phyloP scores from a whole-genome alignment of 2,797 vertebrate genomes.

The Orientallactaga sibirica region DNA sequence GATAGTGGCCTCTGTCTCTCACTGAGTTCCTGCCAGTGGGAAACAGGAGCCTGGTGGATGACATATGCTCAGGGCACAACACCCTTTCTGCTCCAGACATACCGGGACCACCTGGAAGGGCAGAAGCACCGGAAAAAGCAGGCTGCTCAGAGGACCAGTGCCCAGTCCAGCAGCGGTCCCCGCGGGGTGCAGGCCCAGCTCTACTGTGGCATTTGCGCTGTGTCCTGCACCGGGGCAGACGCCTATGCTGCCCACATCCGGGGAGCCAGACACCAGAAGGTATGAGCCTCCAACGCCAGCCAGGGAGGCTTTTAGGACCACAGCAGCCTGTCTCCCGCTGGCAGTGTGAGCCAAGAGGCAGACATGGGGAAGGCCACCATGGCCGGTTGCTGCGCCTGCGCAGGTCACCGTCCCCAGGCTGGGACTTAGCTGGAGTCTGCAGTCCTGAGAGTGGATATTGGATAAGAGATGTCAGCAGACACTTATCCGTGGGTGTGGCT shows the following conservation, averaged over 20 bases:
- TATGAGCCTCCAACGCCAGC: constrained; percentile 45
- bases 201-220: constrained; percentile 91
- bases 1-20: accelerated
- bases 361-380: too few species aligned
- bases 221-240: constrained; percentile 91
- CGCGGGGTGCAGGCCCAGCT: constrained; percentile 88
- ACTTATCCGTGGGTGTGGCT: too few species aligned
- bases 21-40: accelerated
- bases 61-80: background rate
- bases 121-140: constrained; percentile 95
- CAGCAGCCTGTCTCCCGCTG: too few species aligned
- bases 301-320: too few species aligned
- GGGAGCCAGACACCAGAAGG: constrained; percentile 92
- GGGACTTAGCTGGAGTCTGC: background rate
- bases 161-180: constrained; percentile 82
- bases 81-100: constrained; percentile 86
- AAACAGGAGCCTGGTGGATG: background rate
- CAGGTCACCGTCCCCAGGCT: background rate
- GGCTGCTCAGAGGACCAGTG: constrained; percentile 88
- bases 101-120: constrained; percentile 91
- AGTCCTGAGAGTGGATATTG: too few species aligned
- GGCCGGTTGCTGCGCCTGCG: too few species aligned
- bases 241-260: constrained; percentile 88
- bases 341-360: background rate
- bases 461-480: too few species aligned